Evolutionary conservation across 2,113 vertebrate genomes (phyloP).

Genomic region (Chloropsis cyanopogon): DNA sequence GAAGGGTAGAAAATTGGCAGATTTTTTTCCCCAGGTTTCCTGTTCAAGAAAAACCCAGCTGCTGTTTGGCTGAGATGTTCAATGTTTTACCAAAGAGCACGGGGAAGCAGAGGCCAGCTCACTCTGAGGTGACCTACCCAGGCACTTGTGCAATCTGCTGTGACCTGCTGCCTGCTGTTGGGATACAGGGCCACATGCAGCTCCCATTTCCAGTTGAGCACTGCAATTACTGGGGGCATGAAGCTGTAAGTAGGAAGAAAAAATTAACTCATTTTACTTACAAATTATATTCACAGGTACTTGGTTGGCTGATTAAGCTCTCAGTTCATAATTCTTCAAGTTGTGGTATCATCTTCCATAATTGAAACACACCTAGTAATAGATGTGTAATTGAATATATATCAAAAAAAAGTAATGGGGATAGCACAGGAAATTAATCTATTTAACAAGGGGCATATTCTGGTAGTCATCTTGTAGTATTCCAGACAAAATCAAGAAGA

Average conservation of each 20-base stretch:
- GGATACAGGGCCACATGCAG: neutral
- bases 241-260: neutral
- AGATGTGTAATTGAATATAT: neutral
- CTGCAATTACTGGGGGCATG: neutral
- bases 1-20: neutral
- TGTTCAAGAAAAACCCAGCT: neutral
- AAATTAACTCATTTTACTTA: slow-evolving; percentile 21
- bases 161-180: neutral
- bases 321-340: neutral
- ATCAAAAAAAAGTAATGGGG: neutral
- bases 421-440: neutral
- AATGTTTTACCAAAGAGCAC: neutral
- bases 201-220: neutral
- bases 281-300: neutral
- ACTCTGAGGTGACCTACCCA: rapidly evolving
- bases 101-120: neutral
- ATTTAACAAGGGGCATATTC: neutral
- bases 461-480: neutral
- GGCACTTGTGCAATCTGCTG: neutral
- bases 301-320: slow-evolving; percentile 14
- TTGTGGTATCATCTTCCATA: neutral
- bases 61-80: rapidly evolving
- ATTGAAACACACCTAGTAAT: neutral
- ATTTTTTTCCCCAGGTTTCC: neutral
- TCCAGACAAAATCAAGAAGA: neutral